Percentiles rank a stretch among this genome's conserved stretches.
phyloP scores from a whole-genome alignment of 2,113 vertebrate species.

The Xiphophorus maculatus region DNA sequence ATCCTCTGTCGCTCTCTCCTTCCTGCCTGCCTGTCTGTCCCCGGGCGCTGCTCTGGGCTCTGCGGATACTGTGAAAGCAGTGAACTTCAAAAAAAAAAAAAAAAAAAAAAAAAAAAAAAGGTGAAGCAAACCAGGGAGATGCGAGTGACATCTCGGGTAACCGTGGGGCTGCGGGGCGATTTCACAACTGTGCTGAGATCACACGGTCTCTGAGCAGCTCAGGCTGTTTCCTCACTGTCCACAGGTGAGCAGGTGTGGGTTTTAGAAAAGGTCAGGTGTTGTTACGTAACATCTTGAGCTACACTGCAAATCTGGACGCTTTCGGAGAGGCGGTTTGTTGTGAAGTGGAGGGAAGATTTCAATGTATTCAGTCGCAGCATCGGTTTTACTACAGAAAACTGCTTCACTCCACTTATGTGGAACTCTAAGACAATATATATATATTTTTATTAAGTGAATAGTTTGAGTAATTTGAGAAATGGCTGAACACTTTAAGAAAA shows the following conservation, averaged over 20 bases:
- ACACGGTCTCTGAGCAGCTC: conserved; percentile 32
- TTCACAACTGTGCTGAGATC: conserved; percentile 40
- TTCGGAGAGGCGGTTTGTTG: conserved; percentile 26
- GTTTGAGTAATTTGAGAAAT: no score
- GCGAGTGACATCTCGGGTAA: conserved; percentile 46
- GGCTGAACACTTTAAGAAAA: background rate
- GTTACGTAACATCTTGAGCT: conserved; percentile 30
- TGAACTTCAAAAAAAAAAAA: conserved; percentile 34
- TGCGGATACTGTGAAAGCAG: conserved; percentile 15
- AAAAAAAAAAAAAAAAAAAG: conserved; percentile 39
- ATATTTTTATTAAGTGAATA: no score
- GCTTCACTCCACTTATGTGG: background rate
- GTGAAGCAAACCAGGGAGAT: conserved; percentile 13
- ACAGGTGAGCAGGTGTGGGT: conserved; percentile 25
- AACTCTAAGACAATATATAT: background rate
- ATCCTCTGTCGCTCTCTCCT: conserved; percentile 1
- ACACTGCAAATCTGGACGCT: conserved; percentile 28
- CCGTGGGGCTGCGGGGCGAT: conserved; percentile 20
- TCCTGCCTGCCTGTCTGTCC: conserved; percentile 7
- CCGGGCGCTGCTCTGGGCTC: background rate
- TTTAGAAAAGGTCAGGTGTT: conserved; percentile 26
- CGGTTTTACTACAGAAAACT: background rate
- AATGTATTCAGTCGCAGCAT: background rate
- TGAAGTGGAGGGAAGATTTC: conserved; percentile 14
- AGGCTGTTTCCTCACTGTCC: conserved; percentile 26